phyloP scores from a whole-genome alignment of 2,113 vertebrate species.

The Numenius arquata region DNA sequence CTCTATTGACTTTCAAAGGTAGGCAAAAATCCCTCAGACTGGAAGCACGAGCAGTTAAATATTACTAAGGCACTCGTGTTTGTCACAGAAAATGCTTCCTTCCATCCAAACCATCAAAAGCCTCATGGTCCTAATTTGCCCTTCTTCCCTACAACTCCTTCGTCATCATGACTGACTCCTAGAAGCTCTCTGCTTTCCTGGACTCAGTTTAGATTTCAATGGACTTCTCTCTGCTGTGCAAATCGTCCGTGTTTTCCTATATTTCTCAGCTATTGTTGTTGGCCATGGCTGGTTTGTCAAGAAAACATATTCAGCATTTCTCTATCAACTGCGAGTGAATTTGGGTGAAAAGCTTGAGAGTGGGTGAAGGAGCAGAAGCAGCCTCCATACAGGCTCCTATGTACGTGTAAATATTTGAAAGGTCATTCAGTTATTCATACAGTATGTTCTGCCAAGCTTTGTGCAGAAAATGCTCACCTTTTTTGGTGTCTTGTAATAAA shows the following conservation, averaged over 20 bases:
- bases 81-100: neutral
- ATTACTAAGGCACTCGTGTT: neutral
- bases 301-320: neutral
- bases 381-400: neutral
- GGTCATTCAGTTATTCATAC: conserved; percentile 29
- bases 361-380: neutral
- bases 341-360: neutral
- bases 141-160: neutral
- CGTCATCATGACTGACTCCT: neutral
- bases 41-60: neutral
- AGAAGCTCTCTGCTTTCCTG: neutral
- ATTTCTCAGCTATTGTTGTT: neutral
- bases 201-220: neutral
- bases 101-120: neutral
- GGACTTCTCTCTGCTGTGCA: neutral
- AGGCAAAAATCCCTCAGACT: neutral
- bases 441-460: conserved; percentile 54
- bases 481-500: conserved; percentile 16
- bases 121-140: neutral
- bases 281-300: neutral
- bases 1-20: neutral
- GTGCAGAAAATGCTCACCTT: neutral
- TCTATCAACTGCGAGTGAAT: neutral
- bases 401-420: neutral
- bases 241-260: neutral